phyloP scores from a whole-genome alignment of 2,888 invertebrate species.

The Tetranychus truncatus region DNA sequence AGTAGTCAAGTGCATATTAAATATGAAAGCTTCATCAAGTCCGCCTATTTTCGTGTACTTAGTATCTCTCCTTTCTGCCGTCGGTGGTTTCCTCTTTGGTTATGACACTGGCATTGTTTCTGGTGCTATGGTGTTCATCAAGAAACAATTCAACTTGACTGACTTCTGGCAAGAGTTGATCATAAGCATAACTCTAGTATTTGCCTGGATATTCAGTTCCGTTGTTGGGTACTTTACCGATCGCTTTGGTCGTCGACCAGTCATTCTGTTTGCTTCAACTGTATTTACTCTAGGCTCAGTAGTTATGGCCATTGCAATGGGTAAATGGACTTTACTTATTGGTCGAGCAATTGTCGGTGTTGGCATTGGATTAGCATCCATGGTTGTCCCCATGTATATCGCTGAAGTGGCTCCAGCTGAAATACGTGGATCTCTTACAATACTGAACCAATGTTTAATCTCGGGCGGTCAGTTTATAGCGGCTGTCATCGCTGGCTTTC shows the following conservation, averaged over 20 bases:
- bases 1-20: too few relatives aligned
- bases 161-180: conserved; percentile 37
- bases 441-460: conserved; percentile 38
- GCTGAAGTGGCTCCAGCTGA: conserved; percentile 38
- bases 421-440: conserved; percentile 38
- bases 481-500: conserved; percentile 36
- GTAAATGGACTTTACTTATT: conserved; percentile 32
- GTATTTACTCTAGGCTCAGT: conserved; percentile 38
- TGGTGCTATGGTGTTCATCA: conserved; percentile 33
- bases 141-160: conserved; percentile 34
- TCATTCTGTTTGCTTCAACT: conserved; percentile 37
- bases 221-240: conserved; percentile 37
- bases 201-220: conserved; percentile 35
- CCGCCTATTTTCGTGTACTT: neutral
- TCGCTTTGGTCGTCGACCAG: conserved; percentile 36
- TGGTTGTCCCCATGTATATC: conserved; percentile 41
- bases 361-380: conserved; percentile 38
- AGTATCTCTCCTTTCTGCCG: conserved; percentile 29
- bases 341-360: conserved; percentile 37
- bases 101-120: conserved; percentile 43
- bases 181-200: conserved; percentile 30
- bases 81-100: conserved; percentile 41
- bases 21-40: neutral
- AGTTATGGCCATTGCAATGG: conserved; percentile 34
- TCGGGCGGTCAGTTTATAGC: conserved; percentile 39